Evolutionary conservation across 1,140 invertebrate genomes (phyloP), one percentile per base, ranked within the genome.

Genomic region (Laodelphax striatellus): DNA sequence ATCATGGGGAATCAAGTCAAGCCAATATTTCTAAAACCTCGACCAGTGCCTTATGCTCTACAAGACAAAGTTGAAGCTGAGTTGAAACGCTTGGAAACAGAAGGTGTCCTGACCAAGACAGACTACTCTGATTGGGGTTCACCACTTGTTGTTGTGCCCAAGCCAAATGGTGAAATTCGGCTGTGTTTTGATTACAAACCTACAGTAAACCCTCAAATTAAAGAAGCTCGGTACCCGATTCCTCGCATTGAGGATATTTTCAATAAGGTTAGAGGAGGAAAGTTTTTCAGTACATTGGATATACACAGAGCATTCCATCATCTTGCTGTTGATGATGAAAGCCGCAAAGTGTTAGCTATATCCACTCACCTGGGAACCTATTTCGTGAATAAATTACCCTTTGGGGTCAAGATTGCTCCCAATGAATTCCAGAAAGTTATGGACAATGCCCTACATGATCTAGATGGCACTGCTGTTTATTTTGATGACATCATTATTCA

Each of bases 381-480:
- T 28, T 28, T 28, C 6, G 24, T 28, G 2, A 28, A 28, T 6
- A 28, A 28, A 28, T 28, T 28, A 28, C 24, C 24, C 2, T 28
- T 28, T 28, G 24, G 24, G 6, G 6, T 28, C 24, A 28, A 28
- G 24, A 6, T 28, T 28, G 24, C 24, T 0, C 73, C 76, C n/a
- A 65, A 68, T 13, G 71, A 76, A 62, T 81, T 80, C 62, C 76
- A 80, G 63, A 44, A 70, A 54, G 66, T 71, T 11, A 76, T 80
- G 24, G 75, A 77, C 24, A 63, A 69, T 56, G 62, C 71, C 2
- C 53, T 78, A 8, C 41, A n/a, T 44, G 63, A 63, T 21, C 50
- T 74, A 9, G 64, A 64, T 34, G 65, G 61, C 21, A 67, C 63
- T 21, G 61, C 63, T 19, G 58, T 55, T 34, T 69, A 68, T 60